Evolutionary conservation across 2,113 vertebrate genomes (phyloP), one percentile per base, ranked within the genome.

Genomic region (Proterorhinus semilunaris): DNA sequence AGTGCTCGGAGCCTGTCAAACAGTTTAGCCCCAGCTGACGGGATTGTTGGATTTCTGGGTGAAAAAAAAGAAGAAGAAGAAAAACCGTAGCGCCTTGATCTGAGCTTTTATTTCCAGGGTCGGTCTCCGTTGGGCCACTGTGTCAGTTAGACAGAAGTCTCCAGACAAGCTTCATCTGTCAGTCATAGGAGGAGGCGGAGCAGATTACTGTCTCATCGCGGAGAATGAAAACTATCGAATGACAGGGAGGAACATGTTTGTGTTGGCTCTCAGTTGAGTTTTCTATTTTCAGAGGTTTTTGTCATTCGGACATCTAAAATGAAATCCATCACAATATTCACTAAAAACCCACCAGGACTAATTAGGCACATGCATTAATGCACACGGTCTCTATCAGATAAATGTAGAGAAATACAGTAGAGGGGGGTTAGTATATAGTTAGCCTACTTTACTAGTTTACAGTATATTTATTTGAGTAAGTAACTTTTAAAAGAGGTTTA

Each of bases 1-100:
- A 46, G 66, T 59, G 65, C 21, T 47, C 2, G 69, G 74, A 67
- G 78, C 71, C 69, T 81, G 81, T 86, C 80, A 80, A 68, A 71
- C 49, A 67, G 59, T 80, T 79, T 76, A 83, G 77, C 76, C 72
- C 79, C 71, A 36, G 62, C 69, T 76, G 76, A 87, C 63, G 49
- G 58, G 67, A 10, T 67, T 36, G 65, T 48, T 68, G 68, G 48
- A 16, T 53, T 62, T 68, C 57, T 48, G 81, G 66, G 68, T 74
- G 27, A 17, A 76, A 42, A 42, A 13, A 36, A 6, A 58, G 2
- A 21, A 42, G 6, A 75, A 65, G 52, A 21, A 55, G 52, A 52
- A 52, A 52, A 76, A 69, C 47, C 5, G 45, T 71, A 61, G 7
- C 0, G 10, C 12, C 12, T 15, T 69, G 54, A 72, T 68, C 69